These are phyloP conservation scores for Anoplophora glabripennis DNA, from an alignment of 1,140 invertebrate genomes.

Conservation along the genomic window DNA sequence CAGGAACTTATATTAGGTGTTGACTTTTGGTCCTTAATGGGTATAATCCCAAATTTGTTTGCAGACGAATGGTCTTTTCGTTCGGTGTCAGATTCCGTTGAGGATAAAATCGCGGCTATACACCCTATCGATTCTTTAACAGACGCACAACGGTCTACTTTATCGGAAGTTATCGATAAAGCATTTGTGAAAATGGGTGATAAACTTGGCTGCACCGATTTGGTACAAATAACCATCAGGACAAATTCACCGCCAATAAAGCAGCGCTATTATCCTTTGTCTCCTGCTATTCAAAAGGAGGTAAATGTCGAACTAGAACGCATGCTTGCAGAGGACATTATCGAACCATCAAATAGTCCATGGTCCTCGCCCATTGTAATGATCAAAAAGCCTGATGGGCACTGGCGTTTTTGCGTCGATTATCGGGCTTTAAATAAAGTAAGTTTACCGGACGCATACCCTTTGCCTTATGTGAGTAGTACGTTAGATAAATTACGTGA, in stretches of 20 bases:
- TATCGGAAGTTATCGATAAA: neutral
- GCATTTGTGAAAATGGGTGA: neutral
- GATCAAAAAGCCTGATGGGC: constrained; percentile 41
- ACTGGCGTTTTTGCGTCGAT: constrained; percentile 41
- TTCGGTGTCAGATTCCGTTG: neutral
- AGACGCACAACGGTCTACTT: neutral
- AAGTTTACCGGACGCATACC: constrained; percentile 10
- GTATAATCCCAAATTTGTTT: neutral
- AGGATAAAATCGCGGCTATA: neutral
- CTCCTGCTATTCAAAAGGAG: constrained; percentile 4
- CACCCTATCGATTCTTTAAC: neutral
- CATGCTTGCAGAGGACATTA: constrained; percentile 39
- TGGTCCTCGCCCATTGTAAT: constrained; percentile 51
- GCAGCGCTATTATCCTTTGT: constrained; percentile 10
- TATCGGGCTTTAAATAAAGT: constrained; percentile 11
- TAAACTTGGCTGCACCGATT: constrained; percentile 4
- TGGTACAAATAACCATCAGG: neutral
- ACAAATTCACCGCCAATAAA: constrained; percentile 2
- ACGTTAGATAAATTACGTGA: constrained; percentile 38
- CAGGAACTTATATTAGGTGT: constrained; percentile 1
- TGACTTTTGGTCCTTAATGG: constrained; percentile 7
- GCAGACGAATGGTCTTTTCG: neutral
- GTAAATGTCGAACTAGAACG: constrained; percentile 9
- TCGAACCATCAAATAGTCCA: constrained; percentile 21
- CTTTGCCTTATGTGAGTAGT: constrained; percentile 12